phyloP scores from a whole-genome alignment of 1,140 invertebrate genomes.

The Arctopsyche grandis region DNA sequence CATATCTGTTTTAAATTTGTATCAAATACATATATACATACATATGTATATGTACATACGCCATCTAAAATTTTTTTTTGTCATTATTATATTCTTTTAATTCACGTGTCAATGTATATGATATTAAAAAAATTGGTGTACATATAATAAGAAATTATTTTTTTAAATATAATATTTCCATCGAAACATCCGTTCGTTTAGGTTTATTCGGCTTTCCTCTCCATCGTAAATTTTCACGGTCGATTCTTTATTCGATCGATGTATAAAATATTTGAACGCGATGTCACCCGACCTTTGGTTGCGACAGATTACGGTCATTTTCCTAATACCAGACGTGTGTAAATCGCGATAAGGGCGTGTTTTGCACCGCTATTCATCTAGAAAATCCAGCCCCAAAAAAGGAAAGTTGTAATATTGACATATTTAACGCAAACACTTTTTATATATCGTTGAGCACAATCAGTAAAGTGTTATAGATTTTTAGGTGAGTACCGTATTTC shows the following conservation, averaged over 20 bases:
- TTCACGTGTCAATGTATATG: too few species aligned
- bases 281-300: neutral
- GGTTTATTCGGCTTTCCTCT: neutral
- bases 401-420: neutral
- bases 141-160: neutral
- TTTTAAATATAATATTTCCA: neutral
- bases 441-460: too few species aligned
- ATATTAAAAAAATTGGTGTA: neutral
- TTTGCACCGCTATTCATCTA: neutral
- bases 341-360: slow-evolving; percentile 9
- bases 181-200: neutral
- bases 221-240: neutral
- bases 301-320: slow-evolving; percentile 19
- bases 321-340: neutral
- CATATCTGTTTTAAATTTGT: neutral
- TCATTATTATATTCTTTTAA: too few species aligned
- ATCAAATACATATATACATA: neutral
- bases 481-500: too few species aligned
- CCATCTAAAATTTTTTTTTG: too few species aligned
- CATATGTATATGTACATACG: neutral
- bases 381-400: neutral
- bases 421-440: neutral
- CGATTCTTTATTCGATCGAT: neutral
- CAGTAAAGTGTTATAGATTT: too few species aligned
- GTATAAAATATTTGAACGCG: neutral